Conservation (phyloP, 2,113 vertebrate genomes). For the Lepisosteus osseus region DNA sequence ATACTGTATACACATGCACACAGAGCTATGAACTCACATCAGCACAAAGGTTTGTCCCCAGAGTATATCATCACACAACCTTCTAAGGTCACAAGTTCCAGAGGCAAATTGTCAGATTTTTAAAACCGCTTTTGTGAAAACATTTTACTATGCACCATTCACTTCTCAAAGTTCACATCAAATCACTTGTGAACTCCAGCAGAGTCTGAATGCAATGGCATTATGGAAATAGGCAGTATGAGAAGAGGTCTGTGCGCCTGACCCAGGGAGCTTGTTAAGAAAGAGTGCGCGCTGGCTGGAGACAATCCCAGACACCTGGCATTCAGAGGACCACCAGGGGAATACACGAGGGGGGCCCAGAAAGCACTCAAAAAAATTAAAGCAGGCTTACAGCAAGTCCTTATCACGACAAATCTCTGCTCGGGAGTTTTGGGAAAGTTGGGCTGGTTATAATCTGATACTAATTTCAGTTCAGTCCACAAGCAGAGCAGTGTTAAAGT, state of each 20-base stretch:
- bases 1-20: not conserved
- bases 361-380: conserved; percentile 52
- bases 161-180: conserved; percentile 43
- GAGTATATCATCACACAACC: not conserved
- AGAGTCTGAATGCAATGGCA: conserved; percentile 55
- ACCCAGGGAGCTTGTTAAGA: conserved; percentile 59
- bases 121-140: conserved; percentile 45
- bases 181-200: conserved; percentile 43
- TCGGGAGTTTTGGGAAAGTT: conserved; percentile 42
- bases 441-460: conserved; percentile 39
- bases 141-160: conserved; percentile 33
- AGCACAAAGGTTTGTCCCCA: not conserved
- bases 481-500: conserved; percentile 14
- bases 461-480: conserved; percentile 28
- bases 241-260: conserved; percentile 56
- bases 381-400: conserved; percentile 44
- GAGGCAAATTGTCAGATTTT: conserved; percentile 22
- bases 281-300: conserved; percentile 41
- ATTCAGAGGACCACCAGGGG: conserved; percentile 66
- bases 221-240: conserved; percentile 57
- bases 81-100: conserved; percentile 10
- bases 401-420: conserved; percentile 32
- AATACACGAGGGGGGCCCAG: conserved; percentile 42
- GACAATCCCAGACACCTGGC: conserved; percentile 73
- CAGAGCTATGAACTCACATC: conserved; percentile 19